A percentile compares a stretch with the other conserved stretches of the same genome.
Conservation (phyloP, 1,140 invertebrate species). For the Calliphora vicina region DNA sequence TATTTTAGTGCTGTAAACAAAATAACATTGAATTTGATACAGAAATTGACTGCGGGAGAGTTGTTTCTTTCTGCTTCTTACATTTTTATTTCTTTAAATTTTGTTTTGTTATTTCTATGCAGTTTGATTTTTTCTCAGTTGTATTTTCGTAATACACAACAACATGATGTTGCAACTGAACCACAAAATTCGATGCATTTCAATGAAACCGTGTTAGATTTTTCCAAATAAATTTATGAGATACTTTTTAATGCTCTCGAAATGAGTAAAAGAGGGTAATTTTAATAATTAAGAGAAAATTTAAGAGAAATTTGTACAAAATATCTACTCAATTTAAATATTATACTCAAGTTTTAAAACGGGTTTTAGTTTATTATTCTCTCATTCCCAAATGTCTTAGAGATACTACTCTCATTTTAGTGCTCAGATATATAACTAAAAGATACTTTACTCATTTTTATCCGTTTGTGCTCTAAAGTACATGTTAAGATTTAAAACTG, state of each 20-base stretch:
- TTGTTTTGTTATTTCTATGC: not conserved
- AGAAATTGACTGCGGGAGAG: constrained; percentile 24
- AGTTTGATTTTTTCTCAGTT: not conserved
- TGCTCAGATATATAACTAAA: no score
- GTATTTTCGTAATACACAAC: not conserved
- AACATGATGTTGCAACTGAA: not conserved
- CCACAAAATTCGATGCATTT: not conserved
- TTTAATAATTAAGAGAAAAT: not conserved
- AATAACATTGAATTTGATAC: constrained; percentile 16
- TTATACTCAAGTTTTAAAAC: not conserved
- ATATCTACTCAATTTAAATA: not conserved
- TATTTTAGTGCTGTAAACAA: not conserved
- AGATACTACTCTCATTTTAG: no score
- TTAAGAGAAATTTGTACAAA: not conserved
- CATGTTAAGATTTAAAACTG: no score
- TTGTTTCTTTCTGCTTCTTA: not conserved
- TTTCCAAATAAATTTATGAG: not conserved
- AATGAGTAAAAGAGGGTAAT: constrained; percentile 2
- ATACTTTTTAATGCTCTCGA: not conserved
- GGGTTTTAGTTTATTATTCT: not conserved
- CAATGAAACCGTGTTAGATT: not conserved
- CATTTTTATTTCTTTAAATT: constrained; percentile 15
- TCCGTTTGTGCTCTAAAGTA: no score
- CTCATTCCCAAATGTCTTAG: no score
- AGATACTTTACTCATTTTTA: no score